These are phyloP conservation scores for Heliconius hermathena DNA, from an alignment of 1,140 invertebrate species.

Conservation along the genomic window DNA sequence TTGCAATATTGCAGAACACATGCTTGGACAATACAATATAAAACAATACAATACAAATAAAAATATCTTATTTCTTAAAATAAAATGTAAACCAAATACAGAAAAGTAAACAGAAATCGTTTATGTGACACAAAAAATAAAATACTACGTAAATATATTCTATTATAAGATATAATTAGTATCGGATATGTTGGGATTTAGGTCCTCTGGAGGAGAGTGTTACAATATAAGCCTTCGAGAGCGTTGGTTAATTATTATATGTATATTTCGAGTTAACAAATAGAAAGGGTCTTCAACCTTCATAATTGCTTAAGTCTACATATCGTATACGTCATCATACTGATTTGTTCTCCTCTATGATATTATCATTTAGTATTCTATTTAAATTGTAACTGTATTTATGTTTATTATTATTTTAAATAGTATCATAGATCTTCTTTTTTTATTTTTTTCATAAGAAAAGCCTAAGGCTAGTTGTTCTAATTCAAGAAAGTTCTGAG, in stretches of 20 bases:
- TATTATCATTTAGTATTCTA: slow-evolving; percentile 24
- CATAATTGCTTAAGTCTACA: slow-evolving; percentile 36
- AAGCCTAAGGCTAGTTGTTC: too few relatives aligned
- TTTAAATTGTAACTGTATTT: not conserved
- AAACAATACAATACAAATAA: too few relatives aligned
- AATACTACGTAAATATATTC: not conserved
- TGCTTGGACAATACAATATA: too few relatives aligned
- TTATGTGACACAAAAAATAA: not conserved
- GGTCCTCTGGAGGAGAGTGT: slow-evolving; percentile 28
- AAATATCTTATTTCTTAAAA: not conserved
- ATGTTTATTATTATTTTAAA: not conserved
- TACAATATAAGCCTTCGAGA: slow-evolving; percentile 15
- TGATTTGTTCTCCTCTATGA: slow-evolving; percentile 2
- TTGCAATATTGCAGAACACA: too few relatives aligned
- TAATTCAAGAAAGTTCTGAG: too few relatives aligned
- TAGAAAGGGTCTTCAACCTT: slow-evolving; percentile 29
- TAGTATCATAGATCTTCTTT: not conserved
- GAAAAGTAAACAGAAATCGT: not conserved
- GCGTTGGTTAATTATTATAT: slow-evolving; percentile 37
- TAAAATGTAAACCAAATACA: not conserved
- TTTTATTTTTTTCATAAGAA: too few relatives aligned
- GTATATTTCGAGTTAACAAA: slow-evolving; percentile 25
- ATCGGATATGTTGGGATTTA: slow-evolving; percentile 26
- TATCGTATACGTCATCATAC: slow-evolving; percentile 22
- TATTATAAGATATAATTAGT: not conserved